Conservation (phyloP, 2,797 vertebrate species). For the Lacerta agilis region DNA sequence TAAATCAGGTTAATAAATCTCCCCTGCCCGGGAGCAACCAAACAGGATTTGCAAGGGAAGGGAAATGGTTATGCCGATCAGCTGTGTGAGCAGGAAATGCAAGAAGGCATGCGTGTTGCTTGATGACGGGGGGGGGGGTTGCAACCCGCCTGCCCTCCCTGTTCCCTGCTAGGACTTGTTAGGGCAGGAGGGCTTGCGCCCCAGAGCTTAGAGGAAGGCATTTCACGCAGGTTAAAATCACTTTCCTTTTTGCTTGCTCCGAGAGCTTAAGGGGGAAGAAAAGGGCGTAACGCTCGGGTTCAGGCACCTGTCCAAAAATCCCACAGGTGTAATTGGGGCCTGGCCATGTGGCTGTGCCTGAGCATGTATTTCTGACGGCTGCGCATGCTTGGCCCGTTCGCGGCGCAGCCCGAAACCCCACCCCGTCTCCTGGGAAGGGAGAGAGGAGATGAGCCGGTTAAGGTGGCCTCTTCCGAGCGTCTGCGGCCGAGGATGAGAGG, state of each 20-base stretch:
- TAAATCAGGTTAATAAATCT: background rate
- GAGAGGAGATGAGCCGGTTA: background rate
- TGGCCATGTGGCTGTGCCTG: background rate
- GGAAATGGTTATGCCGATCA: background rate
- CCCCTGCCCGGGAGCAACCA: background rate
- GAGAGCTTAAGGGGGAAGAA: too few relatives aligned
- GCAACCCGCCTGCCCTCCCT: background rate
- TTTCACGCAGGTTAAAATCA: too few relatives aligned
- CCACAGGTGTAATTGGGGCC: constrained; percentile 21
- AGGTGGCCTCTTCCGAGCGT: too few relatives aligned
- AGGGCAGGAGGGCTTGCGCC: background rate
- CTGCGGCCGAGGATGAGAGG: background rate
- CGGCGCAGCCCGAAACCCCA: background rate
- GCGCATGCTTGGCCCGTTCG: background rate
- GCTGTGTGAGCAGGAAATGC: background rate
- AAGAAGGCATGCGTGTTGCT: too few relatives aligned
- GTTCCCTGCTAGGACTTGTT: background rate
- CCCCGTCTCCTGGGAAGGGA: background rate
- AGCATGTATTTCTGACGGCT: background rate
- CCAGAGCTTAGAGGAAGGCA: background rate
- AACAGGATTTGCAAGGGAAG: constrained; percentile 18
- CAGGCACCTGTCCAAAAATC: background rate
- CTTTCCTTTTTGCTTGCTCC: too few relatives aligned
- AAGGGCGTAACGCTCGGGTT: background rate
- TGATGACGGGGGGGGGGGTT: too few relatives aligned